Percentiles rank a stretch among this genome's conserved stretches.
Evolutionary conservation across 37 sponge, comb jelly and placozoan species (phyloP).

Genomic region (Ephydatia muelleri): DNA sequence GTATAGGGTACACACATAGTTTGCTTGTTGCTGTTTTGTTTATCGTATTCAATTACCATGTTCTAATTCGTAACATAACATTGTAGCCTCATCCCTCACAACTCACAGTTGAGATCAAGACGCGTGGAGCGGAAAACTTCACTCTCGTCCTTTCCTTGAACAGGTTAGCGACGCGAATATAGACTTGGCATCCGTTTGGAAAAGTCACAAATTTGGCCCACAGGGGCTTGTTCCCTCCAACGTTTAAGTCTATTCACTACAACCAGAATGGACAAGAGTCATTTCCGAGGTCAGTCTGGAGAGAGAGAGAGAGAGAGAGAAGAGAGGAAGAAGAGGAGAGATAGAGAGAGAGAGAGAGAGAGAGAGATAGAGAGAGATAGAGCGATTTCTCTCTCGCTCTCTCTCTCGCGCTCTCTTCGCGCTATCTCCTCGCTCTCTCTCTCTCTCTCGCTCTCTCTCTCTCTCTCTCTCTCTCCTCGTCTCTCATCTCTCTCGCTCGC

Average conservation of each 20-base stretch:
- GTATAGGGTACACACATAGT: too few relatives aligned
- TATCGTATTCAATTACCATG: background rate
- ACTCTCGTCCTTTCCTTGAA: conserved; percentile 4
- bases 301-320: background rate
- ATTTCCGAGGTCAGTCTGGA: conserved; percentile 22
- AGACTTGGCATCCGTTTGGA: too few relatives aligned
- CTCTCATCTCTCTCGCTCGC: background rate
- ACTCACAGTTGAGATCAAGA: background rate
- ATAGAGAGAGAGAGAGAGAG: conserved; percentile 80
- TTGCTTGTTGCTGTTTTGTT: background rate
- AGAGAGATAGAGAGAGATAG: background rate
- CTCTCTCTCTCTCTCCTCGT: background rate
- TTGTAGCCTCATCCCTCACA: background rate
- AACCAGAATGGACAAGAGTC: conserved; percentile 39
- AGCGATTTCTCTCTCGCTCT: background rate
- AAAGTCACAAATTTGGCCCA: background rate
- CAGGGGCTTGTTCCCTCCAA: conserved; percentile 11
- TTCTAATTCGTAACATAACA: too few relatives aligned
- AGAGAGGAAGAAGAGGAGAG: conserved; percentile 27
- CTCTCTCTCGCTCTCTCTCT: background rate
- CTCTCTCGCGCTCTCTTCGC: background rate
- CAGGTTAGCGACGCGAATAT: conserved; percentile 3
- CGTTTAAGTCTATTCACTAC: conserved; percentile 29
- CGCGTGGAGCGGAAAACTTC: background rate
- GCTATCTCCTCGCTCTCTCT: background rate